Conservation (phyloP, 2,113 vertebrate species). For the Myxocyprinus asiaticus region DNA sequence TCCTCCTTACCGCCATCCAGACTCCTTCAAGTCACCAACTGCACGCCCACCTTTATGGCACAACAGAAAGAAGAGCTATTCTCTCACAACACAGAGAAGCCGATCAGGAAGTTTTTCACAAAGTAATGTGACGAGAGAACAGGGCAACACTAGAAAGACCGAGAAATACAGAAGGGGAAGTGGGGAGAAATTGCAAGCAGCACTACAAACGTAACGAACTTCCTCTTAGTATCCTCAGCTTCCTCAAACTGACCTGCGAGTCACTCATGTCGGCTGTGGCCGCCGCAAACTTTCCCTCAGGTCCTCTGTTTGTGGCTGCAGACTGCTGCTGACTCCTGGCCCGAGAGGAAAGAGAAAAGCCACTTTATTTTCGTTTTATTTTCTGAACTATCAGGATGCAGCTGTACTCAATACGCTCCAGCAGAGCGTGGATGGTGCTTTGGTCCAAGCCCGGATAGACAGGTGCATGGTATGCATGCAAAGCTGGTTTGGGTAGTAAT, state of each 20-base stretch:
- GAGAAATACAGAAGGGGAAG: not conserved
- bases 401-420: conserved; percentile 29
- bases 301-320: not conserved
- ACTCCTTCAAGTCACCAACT: not conserved
- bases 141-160: not conserved
- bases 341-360: not conserved
- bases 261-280: not conserved
- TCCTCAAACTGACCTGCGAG: conserved; percentile 43
- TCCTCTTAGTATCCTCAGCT: not conserved
- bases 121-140: not conserved
- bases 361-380: not conserved
- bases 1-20: conserved; percentile 19
- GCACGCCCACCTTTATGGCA: no score
- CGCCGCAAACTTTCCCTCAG: conserved; percentile 5
- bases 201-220: not conserved
- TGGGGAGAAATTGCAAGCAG: not conserved
- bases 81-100: not conserved
- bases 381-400: conserved; percentile 43
- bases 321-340: not conserved
- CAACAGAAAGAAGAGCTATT: not conserved
- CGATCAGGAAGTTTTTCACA: conserved; percentile 14
- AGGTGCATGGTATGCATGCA: conserved; percentile 67
- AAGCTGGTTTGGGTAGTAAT: conserved; percentile 53
- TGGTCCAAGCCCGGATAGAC: conserved; percentile 36
- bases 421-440: not conserved